These are phyloP conservation scores for Mixornis gularis DNA, from an alignment of 2,113 vertebrate genomes.

Conservation along the genomic window DNA sequence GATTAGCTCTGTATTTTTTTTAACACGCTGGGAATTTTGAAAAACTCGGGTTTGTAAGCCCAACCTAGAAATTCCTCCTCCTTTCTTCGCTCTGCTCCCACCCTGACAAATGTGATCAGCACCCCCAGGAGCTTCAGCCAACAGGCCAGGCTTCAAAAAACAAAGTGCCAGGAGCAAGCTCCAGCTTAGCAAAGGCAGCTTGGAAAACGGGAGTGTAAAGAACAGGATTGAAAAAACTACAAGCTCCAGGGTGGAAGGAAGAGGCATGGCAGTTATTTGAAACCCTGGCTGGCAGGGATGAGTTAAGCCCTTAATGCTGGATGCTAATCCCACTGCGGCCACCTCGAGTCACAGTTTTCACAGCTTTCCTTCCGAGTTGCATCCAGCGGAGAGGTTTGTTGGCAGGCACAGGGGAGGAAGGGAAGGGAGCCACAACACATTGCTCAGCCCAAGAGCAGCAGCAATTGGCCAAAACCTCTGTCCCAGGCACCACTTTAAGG, in stretches of 20 bases:
- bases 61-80: background rate
- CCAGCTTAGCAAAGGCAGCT: background rate
- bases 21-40: background rate
- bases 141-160: background rate
- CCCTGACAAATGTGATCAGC: background rate
- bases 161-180: background rate
- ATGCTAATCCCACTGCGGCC: background rate
- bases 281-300: background rate
- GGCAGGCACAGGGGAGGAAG: background rate
- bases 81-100: background rate
- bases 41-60: background rate
- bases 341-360: background rate
- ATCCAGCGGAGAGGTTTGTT: background rate
- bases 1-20: background rate
- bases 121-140: background rate
- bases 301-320: background rate
- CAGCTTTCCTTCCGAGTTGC: background rate
- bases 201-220: fast-evolving
- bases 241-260: background rate
- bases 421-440: background rate
- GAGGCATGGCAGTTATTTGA: background rate
- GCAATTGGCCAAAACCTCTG: background rate
- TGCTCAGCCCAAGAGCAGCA: background rate
- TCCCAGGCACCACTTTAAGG: background rate
- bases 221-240: background rate